Evolutionary conservation across 2,888 invertebrate genomes (phyloP).

Genomic region (Cynaeus angustus): DNA sequence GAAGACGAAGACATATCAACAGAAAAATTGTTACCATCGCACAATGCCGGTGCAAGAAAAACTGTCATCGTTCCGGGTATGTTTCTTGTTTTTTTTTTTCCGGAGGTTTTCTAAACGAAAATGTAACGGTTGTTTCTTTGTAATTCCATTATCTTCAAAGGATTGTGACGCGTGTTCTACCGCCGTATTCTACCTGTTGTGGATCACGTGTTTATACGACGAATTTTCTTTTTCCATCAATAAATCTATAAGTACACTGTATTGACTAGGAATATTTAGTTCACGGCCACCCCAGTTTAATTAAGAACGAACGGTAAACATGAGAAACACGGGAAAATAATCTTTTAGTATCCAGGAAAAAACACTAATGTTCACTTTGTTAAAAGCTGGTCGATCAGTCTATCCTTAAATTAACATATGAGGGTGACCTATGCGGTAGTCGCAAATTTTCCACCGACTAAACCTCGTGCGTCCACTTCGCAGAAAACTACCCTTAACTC

Average conservation of each 20-base stretch:
- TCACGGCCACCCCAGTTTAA: slow-evolving; percentile 48
- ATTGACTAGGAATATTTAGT: slow-evolving; percentile 51
- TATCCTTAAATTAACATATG: slow-evolving; percentile 44
- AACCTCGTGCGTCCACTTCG: slow-evolving; percentile 42
- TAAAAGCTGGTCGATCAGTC: slow-evolving; percentile 45
- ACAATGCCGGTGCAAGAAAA: slow-evolving; percentile 50
- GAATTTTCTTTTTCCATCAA: slow-evolving; percentile 47
- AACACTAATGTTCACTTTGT: slow-evolving; percentile 43
- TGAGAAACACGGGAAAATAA: slow-evolving; percentile 8
- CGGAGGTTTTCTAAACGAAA: neutral
- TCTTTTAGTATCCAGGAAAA: slow-evolving; percentile 12
- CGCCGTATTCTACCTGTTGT: slow-evolving; percentile 50
- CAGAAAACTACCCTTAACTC: slow-evolving; percentile 32
- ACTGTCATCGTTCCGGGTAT: slow-evolving; percentile 50
- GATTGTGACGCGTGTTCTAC: slow-evolving; percentile 42
- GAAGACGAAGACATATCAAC: slow-evolving; percentile 60
- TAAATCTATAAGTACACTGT: slow-evolving; percentile 51
- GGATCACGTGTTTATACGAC: slow-evolving; percentile 42
- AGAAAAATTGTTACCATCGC: slow-evolving; percentile 62
- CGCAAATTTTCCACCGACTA: slow-evolving; percentile 37
- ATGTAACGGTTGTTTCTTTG: neutral
- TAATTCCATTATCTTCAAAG: slow-evolving; percentile 32
- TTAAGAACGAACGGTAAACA: slow-evolving; percentile 21
- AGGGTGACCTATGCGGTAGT: slow-evolving; percentile 46
- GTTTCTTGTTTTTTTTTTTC: neutral